Evolutionary conservation across 1,140 invertebrate genomes (phyloP), one percentile per base, ranked within the genome.

Genomic region (Atopsyche davidsoni): DNA sequence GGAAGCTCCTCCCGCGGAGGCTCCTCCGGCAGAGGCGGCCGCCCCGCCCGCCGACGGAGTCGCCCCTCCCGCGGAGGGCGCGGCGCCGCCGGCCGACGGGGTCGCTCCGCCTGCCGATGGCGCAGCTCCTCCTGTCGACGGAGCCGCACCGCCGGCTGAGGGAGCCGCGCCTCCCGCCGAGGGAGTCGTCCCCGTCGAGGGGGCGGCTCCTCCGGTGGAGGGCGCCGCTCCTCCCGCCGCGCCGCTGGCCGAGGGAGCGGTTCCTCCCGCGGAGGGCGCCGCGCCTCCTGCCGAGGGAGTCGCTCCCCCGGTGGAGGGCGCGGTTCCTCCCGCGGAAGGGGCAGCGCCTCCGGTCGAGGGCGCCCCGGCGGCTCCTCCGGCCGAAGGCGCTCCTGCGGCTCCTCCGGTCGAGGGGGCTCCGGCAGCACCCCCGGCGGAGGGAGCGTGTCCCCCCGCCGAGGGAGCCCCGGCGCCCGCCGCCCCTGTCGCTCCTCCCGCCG

Each of bases 261-360:
- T 67, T 25, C 61, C 64, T 7, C 66, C 75, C 14, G 66, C 61
- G 1, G 64, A 65, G 39, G 65, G 58, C 17, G 64, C 65, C n/a
- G 64, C 67, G 6, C 53, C 65, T 46, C 46, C 48, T 38, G 22
- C 62, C 6, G 53, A 59, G 4, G 67, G 61, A 18, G 64, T 57
- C 3, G 60, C 62, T 6, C 58, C 64, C 7, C 53, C 69, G 13
- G 64, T 63, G 3, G 67, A 64, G 36, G 56, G 47, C 34, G 56
- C 24, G 44, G 58, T 61, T 18, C 62, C 65, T 36, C 53, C 64
- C 11, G 59, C 60, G 1, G 67, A 64, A 41, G 67, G 54, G 36
- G 55, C 57, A 41, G 55, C 57, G 2, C 48, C 57, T 17, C 53
- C 58, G 11, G 56, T 43, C 14, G 60, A 50, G 59, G 2, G 50